phyloP scores from a whole-genome alignment of 1,140 invertebrate genomes.

The Cydia pomonella region DNA sequence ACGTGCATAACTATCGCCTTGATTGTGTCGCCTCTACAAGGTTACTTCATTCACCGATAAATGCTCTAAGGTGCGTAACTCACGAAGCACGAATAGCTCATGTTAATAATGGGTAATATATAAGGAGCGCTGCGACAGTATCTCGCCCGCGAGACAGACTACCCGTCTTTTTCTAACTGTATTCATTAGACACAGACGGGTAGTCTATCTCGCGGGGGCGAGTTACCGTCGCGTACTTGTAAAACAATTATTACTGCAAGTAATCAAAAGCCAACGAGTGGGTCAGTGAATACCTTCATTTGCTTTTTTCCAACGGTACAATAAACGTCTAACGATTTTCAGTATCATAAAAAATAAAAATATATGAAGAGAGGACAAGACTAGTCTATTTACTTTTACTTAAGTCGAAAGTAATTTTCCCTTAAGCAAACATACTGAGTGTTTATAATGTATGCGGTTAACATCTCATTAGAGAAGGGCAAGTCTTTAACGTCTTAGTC shows the following conservation, averaged over 20 bases:
- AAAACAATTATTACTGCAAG: too few species aligned
- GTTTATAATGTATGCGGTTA: not conserved
- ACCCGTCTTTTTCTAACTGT: too few species aligned
- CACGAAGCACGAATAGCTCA: not conserved
- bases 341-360: not conserved
- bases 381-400: not conserved
- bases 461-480: not conserved
- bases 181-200: too few species aligned
- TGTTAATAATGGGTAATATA: not conserved
- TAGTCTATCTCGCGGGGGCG: too few species aligned
- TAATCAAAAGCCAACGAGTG: too few species aligned
- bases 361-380: not conserved
- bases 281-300: too few species aligned
- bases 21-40: constrained; percentile 49
- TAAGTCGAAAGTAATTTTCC: constrained; percentile 2
- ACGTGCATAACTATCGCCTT: constrained; percentile 46
- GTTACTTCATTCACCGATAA: constrained; percentile 54
- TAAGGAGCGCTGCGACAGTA: too few species aligned
- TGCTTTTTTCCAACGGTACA: too few species aligned
- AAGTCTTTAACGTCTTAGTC: not conserved
- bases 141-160: too few species aligned
- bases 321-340: not conserved
- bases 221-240: too few species aligned
- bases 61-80: constrained; percentile 35
- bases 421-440: not conserved